phyloP scores from a whole-genome alignment of 2,888 invertebrate genomes.

The Lumbricus terrestris region DNA sequence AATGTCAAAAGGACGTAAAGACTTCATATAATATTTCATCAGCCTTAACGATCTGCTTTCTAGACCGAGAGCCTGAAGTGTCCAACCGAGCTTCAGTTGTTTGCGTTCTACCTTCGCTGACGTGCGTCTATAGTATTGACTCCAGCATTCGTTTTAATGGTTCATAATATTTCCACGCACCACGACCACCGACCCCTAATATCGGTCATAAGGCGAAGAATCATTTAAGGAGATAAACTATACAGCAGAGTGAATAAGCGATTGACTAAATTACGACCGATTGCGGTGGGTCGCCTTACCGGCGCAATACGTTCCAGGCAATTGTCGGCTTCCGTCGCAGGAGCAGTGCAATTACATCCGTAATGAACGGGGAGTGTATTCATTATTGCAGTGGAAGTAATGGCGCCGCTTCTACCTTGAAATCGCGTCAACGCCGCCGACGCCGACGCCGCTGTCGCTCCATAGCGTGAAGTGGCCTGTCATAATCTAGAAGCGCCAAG shows the following conservation, averaged over 20 bases:
- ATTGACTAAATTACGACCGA: neutral
- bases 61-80: neutral
- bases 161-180: neutral
- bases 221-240: neutral
- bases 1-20: neutral
- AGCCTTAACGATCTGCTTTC: neutral
- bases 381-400: neutral
- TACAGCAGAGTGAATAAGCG: neutral
- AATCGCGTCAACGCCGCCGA: neutral
- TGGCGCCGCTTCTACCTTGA: neutral
- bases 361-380: constrained; percentile 3
- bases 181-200: neutral
- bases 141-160: neutral
- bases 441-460: neutral
- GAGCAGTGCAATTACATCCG: neutral
- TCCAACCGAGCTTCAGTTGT: neutral
- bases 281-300: neutral
- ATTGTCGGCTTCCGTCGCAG: neutral
- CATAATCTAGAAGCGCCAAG: neutral
- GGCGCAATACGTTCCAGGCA: neutral
- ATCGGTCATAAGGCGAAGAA: neutral
- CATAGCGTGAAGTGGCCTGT: neutral
- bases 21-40: neutral
- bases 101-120: neutral
- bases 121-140: neutral